Evolutionary conservation across 2,113 vertebrate genomes (phyloP).

Genomic region (Macquaria australasica): DNA sequence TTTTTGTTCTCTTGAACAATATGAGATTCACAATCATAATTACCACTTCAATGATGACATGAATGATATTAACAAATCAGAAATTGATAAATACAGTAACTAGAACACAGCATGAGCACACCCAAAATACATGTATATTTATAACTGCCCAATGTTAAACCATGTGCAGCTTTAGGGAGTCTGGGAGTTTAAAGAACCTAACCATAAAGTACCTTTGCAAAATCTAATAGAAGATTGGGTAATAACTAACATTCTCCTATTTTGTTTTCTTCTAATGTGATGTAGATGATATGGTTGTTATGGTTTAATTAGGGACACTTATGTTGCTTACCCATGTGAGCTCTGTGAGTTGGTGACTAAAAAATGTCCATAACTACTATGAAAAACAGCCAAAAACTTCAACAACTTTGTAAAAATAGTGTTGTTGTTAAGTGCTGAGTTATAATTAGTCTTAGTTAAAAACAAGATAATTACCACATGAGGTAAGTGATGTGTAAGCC

Average conservation of each 20-base stretch:
- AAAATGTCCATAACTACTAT: neutral
- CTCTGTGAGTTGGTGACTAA: neutral
- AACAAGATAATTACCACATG: constrained; percentile 17
- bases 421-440: constrained; percentile 3
- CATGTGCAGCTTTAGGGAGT: neutral
- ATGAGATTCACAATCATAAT: neutral
- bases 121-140: neutral
- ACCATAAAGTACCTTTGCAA: neutral
- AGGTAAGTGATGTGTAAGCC: neutral
- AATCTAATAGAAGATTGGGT: neutral
- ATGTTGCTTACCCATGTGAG: neutral
- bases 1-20: neutral
- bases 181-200: neutral
- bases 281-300: neutral
- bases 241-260: neutral
- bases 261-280: neutral
- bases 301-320: neutral
- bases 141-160: neutral
- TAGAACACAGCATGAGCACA: neutral
- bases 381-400: neutral
- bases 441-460: constrained; percentile 1
- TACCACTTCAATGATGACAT: neutral
- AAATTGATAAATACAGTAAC: neutral
- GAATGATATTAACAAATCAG: neutral
- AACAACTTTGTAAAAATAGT: neutral